These are phyloP conservation scores for Apodemia zela DNA, from an alignment of 2,888 invertebrate species.

Conservation along the genomic window DNA sequence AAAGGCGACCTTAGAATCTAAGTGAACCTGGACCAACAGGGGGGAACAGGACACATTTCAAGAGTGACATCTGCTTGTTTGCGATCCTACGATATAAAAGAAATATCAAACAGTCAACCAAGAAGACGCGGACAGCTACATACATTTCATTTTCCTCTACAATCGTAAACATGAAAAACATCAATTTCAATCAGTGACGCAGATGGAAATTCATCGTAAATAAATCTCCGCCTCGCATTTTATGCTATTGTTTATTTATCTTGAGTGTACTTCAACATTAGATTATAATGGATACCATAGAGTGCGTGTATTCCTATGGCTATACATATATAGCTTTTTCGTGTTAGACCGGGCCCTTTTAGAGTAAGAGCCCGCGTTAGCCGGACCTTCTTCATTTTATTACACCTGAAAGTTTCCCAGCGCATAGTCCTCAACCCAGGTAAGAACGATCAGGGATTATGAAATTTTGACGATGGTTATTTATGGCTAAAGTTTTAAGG, in stretches of 20 bases:
- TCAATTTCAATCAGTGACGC: conserved; percentile 12
- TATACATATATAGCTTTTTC: neutral
- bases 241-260: conserved; percentile 13
- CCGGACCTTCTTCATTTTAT: too few relatives aligned
- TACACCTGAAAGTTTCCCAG: too few relatives aligned
- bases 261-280: neutral
- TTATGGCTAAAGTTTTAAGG: too few relatives aligned
- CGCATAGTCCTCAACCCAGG: too few relatives aligned
- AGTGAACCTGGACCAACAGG: too few relatives aligned
- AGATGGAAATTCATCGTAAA: conserved; percentile 10
- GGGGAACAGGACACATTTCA: too few relatives aligned
- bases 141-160: neutral
- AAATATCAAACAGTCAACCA: neutral
- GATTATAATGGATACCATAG: neutral
- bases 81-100: neutral
- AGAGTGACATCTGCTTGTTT: too few relatives aligned
- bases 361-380: too few relatives aligned
- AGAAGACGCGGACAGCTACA: neutral
- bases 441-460: too few relatives aligned
- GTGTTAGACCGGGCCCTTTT: too few relatives aligned
- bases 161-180: neutral
- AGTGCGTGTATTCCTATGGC: neutral
- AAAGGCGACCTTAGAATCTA: too few relatives aligned
- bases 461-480: too few relatives aligned
- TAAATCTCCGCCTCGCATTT: conserved; percentile 7